Base-by-base conservation (phyloP, 2,888 invertebrate genomes). In the Ypsolopha scabrella region DNA sequence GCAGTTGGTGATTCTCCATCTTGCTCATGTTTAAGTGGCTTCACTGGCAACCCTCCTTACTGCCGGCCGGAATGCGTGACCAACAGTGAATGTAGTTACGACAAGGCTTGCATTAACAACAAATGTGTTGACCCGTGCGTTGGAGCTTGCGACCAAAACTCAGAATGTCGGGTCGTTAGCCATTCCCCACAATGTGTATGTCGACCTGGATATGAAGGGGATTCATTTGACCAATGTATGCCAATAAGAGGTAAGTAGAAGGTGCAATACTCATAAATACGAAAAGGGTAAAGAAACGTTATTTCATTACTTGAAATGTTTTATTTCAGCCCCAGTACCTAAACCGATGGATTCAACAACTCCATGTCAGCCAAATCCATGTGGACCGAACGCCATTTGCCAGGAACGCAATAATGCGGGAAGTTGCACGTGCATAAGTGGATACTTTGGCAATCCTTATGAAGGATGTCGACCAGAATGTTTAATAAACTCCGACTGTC, bases 181-280 rank as follows among this genome's bases (percentile, higher is more conserved):
- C 96, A 96, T 72, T 93, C 93, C 59, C 95, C 96, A 1, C 91
- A 94, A 53, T 96, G 96, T 67, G 90, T 89, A 51, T 96, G 96
- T 66, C 91, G 91, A 57, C 68, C 78, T 35, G 89, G 89, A 52
- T 90, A 89, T 66, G 87, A 90, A 54, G 95, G 95, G 48, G 93
- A 95, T 88, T 93, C 95, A 38, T 94, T 95, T 65, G 88, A 90
- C 41, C 88, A 90, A 61, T 94, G 94, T 68, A 62, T 71, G 41
- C 75, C 75, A 36, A 62, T 72, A 39, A 63, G 64, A 74, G 71
- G 72, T 87, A 88, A 60, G 55, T 52, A 34, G 13, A 44, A n/a
- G 7, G 4, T 11, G 6, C 36, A 39, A 39, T 41, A 36, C 43
- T 41, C 6, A 50, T 50, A 50, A 34, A 43, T 51, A 51, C 36